Percentiles rank a stretch among this genome's conserved stretches.
Conservation (phyloP, 2,888 invertebrate species). For the Ferrisia virgata region DNA sequence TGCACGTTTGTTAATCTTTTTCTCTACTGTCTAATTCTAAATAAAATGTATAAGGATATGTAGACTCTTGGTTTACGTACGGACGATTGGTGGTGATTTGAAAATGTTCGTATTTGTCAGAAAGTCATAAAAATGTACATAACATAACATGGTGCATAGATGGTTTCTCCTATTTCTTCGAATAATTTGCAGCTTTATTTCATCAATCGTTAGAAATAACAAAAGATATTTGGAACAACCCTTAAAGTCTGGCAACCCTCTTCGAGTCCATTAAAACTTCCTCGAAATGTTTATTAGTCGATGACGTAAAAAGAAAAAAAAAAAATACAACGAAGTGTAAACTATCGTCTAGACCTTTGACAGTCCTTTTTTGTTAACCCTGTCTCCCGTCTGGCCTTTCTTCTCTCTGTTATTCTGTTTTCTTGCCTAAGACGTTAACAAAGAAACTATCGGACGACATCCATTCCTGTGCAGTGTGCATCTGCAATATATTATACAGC, state of each 20-base stretch:
- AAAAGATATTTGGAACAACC: not conserved
- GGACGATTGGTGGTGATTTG: too few species aligned
- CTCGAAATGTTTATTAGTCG: conserved; percentile 19
- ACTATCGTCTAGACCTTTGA: conserved; percentile 22
- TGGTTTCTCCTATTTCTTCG: not conserved
- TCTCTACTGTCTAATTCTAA: not conserved
- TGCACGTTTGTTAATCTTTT: not conserved
- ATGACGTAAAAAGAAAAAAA: conserved; percentile 24
- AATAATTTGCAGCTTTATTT: not conserved
- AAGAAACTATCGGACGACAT: not conserved
- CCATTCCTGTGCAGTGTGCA: not conserved
- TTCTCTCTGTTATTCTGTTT: not conserved
- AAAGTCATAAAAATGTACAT: conserved; percentile 17
- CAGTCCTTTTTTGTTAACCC: not conserved
- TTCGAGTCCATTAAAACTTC: conserved; percentile 10
- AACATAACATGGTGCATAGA: not conserved
- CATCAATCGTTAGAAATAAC: conserved; percentile 22
- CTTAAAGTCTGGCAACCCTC: conserved; percentile 7
- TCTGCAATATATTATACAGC: not conserved
- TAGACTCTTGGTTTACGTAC: too few species aligned
- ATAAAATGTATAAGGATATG: not conserved
- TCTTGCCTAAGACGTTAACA: not conserved
- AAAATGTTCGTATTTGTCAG: not conserved
- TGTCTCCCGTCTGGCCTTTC: not conserved
- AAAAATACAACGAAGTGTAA: conserved; percentile 24